Evolutionary conservation across 2,797 vertebrate genomes (phyloP), one percentile per base, ranked within the genome.

Genomic region (Helicolenus hilgendorfi): DNA sequence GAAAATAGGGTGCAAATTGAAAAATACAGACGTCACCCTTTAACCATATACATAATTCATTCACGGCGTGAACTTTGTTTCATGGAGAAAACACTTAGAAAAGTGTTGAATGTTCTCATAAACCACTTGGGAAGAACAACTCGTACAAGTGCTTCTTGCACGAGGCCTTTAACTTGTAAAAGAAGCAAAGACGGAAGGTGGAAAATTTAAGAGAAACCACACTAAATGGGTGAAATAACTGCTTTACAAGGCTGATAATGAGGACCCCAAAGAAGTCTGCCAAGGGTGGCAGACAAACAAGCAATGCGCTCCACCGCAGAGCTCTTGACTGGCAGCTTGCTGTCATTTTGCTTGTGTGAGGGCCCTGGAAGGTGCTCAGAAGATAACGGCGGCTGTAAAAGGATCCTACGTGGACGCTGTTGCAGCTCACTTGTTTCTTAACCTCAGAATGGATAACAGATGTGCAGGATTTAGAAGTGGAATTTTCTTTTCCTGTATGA

Each of bases 371-470:
- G 85, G 78, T 29, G 86, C 58, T 82, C 49, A 24, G 85, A 4
- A 89, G 92, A 93, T 89, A 92, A 81, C 75, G 26, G 84, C 22
- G n/a, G 41, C 45, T 49, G 86, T 88, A 87, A 86, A 67, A 49
- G 85, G 89, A 89, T 95, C 83, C 90, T 85, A 84, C 81, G 73
- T 86, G 92, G 93, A 93, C 92, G 4, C 88, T 69, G 91, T 63
- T 82, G 92, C 86, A 91, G 90, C 93, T 94, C 92, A 89, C 91
- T 93, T 84, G 91, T 88, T 88, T 75, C 95, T 92, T 79, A 90
- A 93, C 91, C 93, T 91, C 93, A 79, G 62, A 94, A 96, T 96
- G 89, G 87, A 89, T 22, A 95, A 91, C 96, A 97, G 96, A 96
- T 97, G 96, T 95, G 93, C 27, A 27, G 89, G 95, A 95, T 95